These are phyloP conservation scores for Odontocolon sp. DNA, from an alignment of 2,888 invertebrate species.

Conservation along the genomic window DNA sequence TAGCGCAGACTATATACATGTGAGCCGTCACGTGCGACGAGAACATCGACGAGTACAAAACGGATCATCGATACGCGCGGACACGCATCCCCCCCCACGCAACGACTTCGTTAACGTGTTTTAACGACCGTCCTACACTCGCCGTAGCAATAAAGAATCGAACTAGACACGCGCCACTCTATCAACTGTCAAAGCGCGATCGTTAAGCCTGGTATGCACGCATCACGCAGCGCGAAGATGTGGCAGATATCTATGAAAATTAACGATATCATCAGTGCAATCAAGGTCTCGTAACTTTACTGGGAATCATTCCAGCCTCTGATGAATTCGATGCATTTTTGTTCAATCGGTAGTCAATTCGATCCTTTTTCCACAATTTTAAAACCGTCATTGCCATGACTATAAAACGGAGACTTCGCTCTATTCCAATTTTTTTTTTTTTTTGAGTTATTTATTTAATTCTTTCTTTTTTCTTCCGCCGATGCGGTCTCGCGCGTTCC, in stretches of 20 bases:
- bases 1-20: conserved; percentile 1
- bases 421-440: neutral
- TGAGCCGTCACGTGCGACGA: conserved; percentile 24
- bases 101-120: conserved; percentile 35
- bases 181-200: neutral
- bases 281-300: neutral
- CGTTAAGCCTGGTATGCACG: neutral
- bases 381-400: too few relatives aligned
- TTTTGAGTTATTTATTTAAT: neutral
- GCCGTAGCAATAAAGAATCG: conserved; percentile 15
- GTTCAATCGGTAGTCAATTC: neutral
- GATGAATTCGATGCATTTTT: neutral
- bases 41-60: neutral
- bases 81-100: conserved; percentile 33
- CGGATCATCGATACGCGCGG: conserved; percentile 35
- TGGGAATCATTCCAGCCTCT: neutral
- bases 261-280: conserved; percentile 19
- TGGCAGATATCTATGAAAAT: conserved; percentile 11
- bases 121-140: conserved; percentile 30
- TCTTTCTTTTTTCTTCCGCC: neutral
- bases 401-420: too few relatives aligned
- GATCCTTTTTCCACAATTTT: too few relatives aligned
- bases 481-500: neutral
- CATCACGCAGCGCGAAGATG: neutral
- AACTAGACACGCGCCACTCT: conserved; percentile 21